A percentile compares a stretch with the other conserved stretches of the same genome.
Conservation (phyloP, 2,888 invertebrate genomes). For the Entomobrya proxima region DNA sequence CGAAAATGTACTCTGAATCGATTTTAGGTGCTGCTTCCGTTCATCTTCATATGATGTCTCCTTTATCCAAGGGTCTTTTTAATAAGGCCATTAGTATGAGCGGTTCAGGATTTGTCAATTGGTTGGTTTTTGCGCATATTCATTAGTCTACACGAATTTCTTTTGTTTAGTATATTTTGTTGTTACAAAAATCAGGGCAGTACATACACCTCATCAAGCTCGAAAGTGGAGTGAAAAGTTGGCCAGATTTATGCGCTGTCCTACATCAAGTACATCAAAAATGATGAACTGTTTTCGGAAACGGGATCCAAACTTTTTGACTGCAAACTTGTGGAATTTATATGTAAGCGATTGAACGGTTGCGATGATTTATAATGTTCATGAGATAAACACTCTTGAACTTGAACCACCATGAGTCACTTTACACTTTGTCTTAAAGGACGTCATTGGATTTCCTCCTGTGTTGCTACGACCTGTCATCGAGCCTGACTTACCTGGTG, state of each 20-base stretch:
- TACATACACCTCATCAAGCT: conserved; percentile 63
- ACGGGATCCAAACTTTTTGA: conserved; percentile 57
- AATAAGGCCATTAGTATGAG: conserved; percentile 59
- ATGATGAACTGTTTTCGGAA: conserved; percentile 61
- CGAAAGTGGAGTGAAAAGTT: conserved; percentile 62
- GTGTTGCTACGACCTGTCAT: conserved; percentile 63
- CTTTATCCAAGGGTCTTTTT: conserved; percentile 56
- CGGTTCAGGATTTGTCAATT: conserved; percentile 56
- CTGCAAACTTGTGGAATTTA: conserved; percentile 58
- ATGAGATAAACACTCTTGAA: not conserved
- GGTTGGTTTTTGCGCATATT: too few species aligned
- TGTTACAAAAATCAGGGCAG: conserved; percentile 39
- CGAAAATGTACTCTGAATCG: too few species aligned
- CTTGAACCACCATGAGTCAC: not conserved
- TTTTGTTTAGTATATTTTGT: not conserved
- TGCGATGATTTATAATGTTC: not conserved
- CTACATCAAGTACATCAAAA: conserved; percentile 50
- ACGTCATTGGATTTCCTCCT: conserved; percentile 65
- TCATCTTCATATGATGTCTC: conserved; percentile 67
- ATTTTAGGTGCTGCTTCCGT: conserved; percentile 10
- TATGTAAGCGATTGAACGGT: conserved; percentile 51
- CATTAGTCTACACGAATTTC: not conserved
- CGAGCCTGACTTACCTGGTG: conserved; percentile 64
- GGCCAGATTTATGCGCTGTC: conserved; percentile 63
- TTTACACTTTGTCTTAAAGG: conserved; percentile 34